A percentile compares a stretch with the other conserved stretches of the same genome.
These are phyloP conservation scores for Propithecus perrieri DNA, from an alignment of 2,797 vertebrate species.

Conservation along the genomic window DNA sequence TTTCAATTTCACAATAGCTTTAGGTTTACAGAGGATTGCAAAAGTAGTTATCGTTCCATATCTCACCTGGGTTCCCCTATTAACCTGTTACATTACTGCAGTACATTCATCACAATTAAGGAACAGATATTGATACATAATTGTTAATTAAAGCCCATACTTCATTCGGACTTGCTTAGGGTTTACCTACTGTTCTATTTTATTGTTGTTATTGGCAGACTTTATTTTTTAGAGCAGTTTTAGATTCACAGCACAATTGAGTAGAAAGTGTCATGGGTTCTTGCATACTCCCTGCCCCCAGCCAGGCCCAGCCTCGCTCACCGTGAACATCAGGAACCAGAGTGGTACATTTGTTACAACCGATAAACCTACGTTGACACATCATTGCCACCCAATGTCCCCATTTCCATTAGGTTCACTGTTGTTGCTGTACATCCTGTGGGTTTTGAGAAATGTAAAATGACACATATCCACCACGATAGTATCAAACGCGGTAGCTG, in stretches of 20 bases:
- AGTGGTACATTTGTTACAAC: not conserved
- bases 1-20: not conserved
- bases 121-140: no score
- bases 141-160: not conserved
- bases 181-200: not conserved
- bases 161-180: not conserved
- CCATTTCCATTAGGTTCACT: not conserved
- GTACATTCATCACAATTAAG: not conserved
- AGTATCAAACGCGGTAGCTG: not conserved
- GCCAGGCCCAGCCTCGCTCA: not conserved
- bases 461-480: not conserved
- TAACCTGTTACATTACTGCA: not conserved
- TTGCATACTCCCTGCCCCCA: no score
- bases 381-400: not conserved
- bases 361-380: not conserved
- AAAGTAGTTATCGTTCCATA: not conserved
- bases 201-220: not conserved
- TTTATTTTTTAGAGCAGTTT: not conserved
- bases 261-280: not conserved
- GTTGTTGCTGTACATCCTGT: not conserved
- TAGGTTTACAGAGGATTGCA: not conserved
- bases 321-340: no score
- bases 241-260: not conserved
- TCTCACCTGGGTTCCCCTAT: not conserved
- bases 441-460: not conserved